Base-by-base conservation (phyloP, 1,140 invertebrate species). In the Eumeta japonica region DNA sequence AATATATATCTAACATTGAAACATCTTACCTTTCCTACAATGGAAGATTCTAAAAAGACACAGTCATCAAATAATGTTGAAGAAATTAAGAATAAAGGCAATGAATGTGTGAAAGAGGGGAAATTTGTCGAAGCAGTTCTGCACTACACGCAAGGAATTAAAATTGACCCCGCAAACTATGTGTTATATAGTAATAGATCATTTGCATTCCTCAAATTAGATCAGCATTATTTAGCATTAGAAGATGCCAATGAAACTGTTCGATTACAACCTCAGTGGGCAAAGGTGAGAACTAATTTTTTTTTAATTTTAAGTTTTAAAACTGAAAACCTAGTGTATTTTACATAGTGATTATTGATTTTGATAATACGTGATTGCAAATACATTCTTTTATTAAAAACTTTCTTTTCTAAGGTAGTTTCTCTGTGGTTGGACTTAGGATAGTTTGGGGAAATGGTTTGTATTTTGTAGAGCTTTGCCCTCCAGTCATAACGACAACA, bases 101-200 rank as follows among this genome's bases (percentile, higher is more conserved):
- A 92, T 71, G 79, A 82, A 33, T 87, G 85, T 66, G 79, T 90
- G 7, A 85, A 84, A 62, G 77, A 84, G 49, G 78, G 80, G 37
- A 88, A 88, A 50, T 86, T 77, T 61, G 80, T 81, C 46, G 88
- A 90, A 70, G 88, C 89, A 12, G 79, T 89, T 38, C 65, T 90
- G 34, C 85, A 89, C 71, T 91, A 90, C 56, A 87, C 85, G 10
- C 81, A 88, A 56, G 89, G 87, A 1, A 83, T 91, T 51, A 88
- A 89, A 74, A 58, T 84, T 38, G 86, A 90, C 49, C 80, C 82
- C 16, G 76, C 76, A 31, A 89, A 89, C 71, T 82, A 81, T 62
- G 75, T 83, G 4, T 59, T 90, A 3, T 87, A 88, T 58, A 89
- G 88, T 54, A 91, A 91, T 61, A 75, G 89, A 56, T 91, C 88